Evolutionary conservation across 1,140 invertebrate species (phyloP).

Genomic region (Nilaparvata lugens): DNA sequence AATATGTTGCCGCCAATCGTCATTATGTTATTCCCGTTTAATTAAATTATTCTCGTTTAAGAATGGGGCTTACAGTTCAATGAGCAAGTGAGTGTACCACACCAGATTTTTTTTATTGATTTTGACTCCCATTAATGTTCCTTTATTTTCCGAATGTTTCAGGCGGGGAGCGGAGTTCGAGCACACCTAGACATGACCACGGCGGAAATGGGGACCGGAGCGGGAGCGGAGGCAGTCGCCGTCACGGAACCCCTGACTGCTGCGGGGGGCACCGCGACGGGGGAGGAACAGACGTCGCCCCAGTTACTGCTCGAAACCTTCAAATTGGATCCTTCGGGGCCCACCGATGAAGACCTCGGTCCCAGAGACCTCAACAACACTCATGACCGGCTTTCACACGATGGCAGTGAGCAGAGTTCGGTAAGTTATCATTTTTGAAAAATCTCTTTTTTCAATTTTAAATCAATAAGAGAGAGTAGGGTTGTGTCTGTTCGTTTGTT

Average conservation of each 20-base stretch:
- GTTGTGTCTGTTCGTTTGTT: slow-evolving; percentile 2
- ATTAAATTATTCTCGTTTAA: too few species aligned
- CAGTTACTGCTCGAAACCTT: background rate
- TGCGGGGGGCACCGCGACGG: background rate
- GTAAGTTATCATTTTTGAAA: slow-evolving; percentile 37
- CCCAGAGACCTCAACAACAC: slow-evolving; percentile 38
- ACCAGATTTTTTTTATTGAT: too few species aligned
- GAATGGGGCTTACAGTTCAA: too few species aligned
- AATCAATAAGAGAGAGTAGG: background rate
- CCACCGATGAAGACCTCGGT: background rate
- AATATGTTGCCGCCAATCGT: too few species aligned
- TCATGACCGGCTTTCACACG: slow-evolving; percentile 50
- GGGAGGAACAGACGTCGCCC: background rate
- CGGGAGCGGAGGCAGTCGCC: background rate
- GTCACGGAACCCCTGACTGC: background rate
- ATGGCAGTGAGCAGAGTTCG: slow-evolving; percentile 56
- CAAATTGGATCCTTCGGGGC: background rate
- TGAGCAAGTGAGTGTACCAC: too few species aligned
- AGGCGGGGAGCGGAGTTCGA: background rate
- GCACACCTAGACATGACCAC: background rate
- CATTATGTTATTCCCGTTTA: too few species aligned
- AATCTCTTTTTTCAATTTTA: background rate
- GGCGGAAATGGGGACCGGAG: background rate
- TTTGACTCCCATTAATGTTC: too few species aligned
- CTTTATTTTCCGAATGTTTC: background rate